Evolutionary conservation across 2,888 invertebrate genomes (phyloP), one percentile per base, ranked within the genome.

Genomic region (Crepidodera aurea): DNA sequence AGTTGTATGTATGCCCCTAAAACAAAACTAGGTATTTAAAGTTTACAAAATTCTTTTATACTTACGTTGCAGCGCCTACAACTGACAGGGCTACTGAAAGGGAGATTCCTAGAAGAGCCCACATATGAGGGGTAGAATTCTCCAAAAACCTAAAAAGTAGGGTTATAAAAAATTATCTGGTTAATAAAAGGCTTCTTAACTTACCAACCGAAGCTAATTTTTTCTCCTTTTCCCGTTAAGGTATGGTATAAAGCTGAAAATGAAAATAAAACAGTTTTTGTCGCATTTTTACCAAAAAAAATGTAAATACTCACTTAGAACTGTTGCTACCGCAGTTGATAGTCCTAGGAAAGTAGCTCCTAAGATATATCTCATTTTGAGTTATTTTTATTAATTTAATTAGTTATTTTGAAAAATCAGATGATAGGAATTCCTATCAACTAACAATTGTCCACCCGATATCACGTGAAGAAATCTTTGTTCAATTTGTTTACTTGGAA

Each of bases 81-180:
- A 99, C 98, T 4, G 98, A 98, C 48, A 98, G 83, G 1, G 97
- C 88, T 19, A 99, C 98, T 13, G 97, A 88, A 51, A 98, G 84
- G 25, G 94, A 95, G 74, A 98, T 93, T 8, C 98, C 98, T 73
- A 96, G 82, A 60, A 91, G 88, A 32, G 92, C 94, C 98, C 98
- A 99, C 93, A 98, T 93, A 81, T 94, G 94, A 0, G 98, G 98
- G 13, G 96, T 93, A 7, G 93, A 91, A 67, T 90, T 87, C 75
- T 88, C 87, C 71, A 98, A 84, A 83, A 97, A 94, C 92, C 88
- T 88, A 70, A 53, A 73, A 50, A 48, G n/a, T 27, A 27, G 6
- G 44, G 44, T 44, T 44, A 44, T 19, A 25, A 25, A 13, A 16
- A 48, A 16, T 8, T 44, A 7, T 22, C 39, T 12, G n/a, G 39